A percentile compares a stretch with the other conserved stretches of the same genome.
These are phyloP conservation scores for Eupithecia insigniata DNA, from an alignment of 2,888 invertebrate species.

Conservation along the genomic window DNA sequence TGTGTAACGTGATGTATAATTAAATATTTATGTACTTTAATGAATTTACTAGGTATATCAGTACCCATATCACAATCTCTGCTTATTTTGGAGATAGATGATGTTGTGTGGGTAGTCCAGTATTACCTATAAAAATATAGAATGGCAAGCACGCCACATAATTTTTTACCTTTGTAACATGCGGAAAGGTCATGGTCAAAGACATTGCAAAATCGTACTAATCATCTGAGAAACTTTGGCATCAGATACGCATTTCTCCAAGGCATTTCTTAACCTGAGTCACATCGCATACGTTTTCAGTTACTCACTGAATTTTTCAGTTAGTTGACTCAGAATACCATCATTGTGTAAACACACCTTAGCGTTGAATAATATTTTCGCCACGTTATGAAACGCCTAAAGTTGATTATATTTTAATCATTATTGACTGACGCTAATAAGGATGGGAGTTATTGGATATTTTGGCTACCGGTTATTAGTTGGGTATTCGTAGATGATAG, in stretches of 20 bases:
- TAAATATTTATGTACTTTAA: too few species aligned
- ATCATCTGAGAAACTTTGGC: conserved; percentile 43
- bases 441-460: too few species aligned
- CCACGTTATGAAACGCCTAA: conserved; percentile 10
- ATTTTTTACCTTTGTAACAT: background rate
- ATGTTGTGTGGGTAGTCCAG: background rate
- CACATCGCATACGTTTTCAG: conserved; percentile 52
- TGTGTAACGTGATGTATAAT: too few species aligned
- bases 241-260: conserved; percentile 56
- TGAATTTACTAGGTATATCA: background rate
- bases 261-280: conserved; percentile 62
- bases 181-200: background rate
- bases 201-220: background rate
- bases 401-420: background rate
- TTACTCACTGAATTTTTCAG: conserved; percentile 71
- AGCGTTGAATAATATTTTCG: background rate
- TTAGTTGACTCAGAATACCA: conserved; percentile 60
- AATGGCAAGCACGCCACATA: background rate
- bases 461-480: too few species aligned
- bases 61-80: background rate
- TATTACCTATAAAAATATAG: background rate
- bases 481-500: too few species aligned
- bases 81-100: background rate
- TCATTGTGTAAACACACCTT: conserved; percentile 44
- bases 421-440: background rate